phyloP scores from a whole-genome alignment of 2,113 vertebrate genomes.

The Apistogramma diplotaenia region DNA sequence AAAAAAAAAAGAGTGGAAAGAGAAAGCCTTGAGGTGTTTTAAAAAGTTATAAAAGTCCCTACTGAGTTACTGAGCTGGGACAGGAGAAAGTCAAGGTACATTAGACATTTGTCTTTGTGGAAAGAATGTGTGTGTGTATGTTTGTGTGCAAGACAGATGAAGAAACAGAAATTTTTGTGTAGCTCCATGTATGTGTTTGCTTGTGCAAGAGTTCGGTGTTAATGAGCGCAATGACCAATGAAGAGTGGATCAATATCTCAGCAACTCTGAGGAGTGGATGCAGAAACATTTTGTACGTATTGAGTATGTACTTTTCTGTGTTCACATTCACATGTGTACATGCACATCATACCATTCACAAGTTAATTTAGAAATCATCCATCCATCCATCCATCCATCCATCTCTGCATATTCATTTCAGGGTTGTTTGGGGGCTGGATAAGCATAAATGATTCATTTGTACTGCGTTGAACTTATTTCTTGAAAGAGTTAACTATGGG shows the following conservation, averaged over 20 bases:
- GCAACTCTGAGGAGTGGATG: neutral
- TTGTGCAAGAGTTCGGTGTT: neutral
- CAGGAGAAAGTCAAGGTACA: slow-evolving; percentile 50
- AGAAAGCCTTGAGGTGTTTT: slow-evolving; percentile 48
- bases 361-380: neutral
- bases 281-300: neutral
- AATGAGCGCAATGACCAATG: neutral
- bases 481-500: neutral
- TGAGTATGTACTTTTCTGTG: no score
- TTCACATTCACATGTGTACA: neutral
- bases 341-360: neutral
- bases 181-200: neutral
- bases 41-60: slow-evolving; percentile 49
- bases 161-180: neutral
- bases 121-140: slow-evolving; percentile 27
- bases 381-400: neutral
- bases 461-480: neutral
- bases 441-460: neutral
- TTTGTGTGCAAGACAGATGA: neutral
- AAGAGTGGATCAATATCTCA: slow-evolving; percentile 16
- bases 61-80: slow-evolving; percentile 53
- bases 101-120: slow-evolving; percentile 49
- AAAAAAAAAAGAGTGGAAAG: slow-evolving; percentile 23
- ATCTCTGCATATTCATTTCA: neutral
- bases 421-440: neutral